Evolutionary conservation across 1,140 invertebrate species (phyloP), one percentile per base, ranked within the genome.

Genomic region (Theocolax elegans): DNA sequence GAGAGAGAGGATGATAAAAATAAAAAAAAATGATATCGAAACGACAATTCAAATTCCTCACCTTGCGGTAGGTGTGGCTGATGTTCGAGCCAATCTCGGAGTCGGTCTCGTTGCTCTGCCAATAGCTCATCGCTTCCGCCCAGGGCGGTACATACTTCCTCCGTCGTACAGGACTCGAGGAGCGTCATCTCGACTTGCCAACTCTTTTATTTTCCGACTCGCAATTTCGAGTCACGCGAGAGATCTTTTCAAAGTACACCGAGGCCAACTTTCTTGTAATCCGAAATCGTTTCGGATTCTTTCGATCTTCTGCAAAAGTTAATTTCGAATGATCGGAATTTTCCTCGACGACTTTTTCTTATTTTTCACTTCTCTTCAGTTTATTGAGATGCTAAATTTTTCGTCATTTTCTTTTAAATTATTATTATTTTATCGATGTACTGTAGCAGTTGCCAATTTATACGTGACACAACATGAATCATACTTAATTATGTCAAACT

Each of bases 51-150:
- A 44, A 35, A 44, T 21, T 49, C 7, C 54, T 64, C n/a, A 77
- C 75, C 80, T 76, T 79, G 75, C 13, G 76, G 78, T 72, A 85
- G 78, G 77, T 87, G 83, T 15, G 81, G 82, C 68, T 87, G 85
- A 53, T 81, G 75, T 46, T 73, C 76, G 17, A 86, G 76, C 84
- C 84, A 86, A n/a, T 85, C 80, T 21, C 76, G 74, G 46, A 78
- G 73, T 76, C 65, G 76, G 67, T 75, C 72, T 62, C 71, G 49
- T 67, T 76, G 77, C 51, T 79, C 77, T 59, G 72, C 65, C 68
- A 80, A 60, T 63, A 77, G 72, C 71, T 75, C 72, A n/a, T 76
- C 73, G 59, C 69, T 79, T 68, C 73, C 76, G 60, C 75, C 77
- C 49, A 76, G 35, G 49, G 74, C 74, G 29, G 23, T 65, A 72